These are phyloP conservation scores for Chironomus striatipennis DNA, from an alignment of 1,140 invertebrate species.

Conservation along the genomic window DNA sequence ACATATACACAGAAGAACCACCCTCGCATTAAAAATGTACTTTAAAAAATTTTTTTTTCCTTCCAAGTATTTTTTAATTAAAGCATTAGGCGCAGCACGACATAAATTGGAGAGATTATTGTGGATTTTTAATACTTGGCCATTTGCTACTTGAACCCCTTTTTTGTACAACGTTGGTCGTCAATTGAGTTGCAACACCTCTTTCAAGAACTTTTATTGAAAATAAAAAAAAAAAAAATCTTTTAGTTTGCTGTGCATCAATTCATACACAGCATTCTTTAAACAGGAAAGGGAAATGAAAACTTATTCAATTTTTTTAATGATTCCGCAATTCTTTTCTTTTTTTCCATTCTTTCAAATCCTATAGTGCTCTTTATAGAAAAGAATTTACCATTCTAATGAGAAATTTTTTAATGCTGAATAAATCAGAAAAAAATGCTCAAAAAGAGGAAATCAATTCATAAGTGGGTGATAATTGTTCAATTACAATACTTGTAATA, in stretches of 20 bases:
- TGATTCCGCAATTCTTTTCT: neutral
- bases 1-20: neutral
- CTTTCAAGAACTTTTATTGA: neutral
- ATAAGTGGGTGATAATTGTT: slow-evolving; percentile 16
- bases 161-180: neutral
- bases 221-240: neutral
- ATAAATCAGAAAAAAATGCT: neutral
- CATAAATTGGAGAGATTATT: neutral
- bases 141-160: neutral
- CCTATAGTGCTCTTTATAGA: too few relatives aligned
- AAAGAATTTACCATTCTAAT: neutral
- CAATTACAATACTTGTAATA: slow-evolving; percentile 4
- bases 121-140: too few relatives aligned
- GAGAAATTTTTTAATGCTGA: neutral
- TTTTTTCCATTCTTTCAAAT: neutral
- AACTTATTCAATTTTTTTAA: neutral
- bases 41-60: neutral
- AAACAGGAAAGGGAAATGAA: neutral
- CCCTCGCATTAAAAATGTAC: slow-evolving; percentile 9
- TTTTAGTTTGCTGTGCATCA: neutral
- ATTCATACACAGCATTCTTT: too few relatives aligned
- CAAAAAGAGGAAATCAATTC: neutral
- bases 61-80: slow-evolving; percentile 9
- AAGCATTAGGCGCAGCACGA: neutral
- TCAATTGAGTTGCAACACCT: neutral